Evolutionary conservation across 2,113 vertebrate genomes (phyloP), one percentile per base, ranked within the genome.

Genomic region (Phylloscopus whistleri): DNA sequence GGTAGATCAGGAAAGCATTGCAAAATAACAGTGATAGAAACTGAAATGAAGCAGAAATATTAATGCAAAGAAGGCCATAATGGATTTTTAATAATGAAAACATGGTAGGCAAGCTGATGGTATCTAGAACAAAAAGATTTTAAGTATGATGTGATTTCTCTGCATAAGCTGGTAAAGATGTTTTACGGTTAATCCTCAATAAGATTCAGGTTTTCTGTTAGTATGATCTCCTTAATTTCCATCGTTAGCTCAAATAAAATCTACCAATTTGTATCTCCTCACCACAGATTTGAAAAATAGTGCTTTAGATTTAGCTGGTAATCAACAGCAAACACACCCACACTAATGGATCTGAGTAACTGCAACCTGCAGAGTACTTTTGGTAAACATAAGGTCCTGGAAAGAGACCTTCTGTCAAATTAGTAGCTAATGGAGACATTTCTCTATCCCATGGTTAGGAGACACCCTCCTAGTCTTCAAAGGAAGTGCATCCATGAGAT

Each of bases 1-100:
- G 24, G 70, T 33, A 91, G 92, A 95, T 95, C 82, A 87, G 74
- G 48, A 89, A 89, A 83, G 67, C 31, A 30, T 58, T 92, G 89
- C 92, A 90, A 96, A 97, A 90, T 68, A 90, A 67, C 46, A 88
- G 66, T 31, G 60, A 80, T 66, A 93, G 79, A 87, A 94, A 94
- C 39, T 93, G 84, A 81, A 69, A 87, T 86, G 84, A 93, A 74
- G 82, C 30, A 93, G 67, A 94, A 93, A 94, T 72, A 95, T 56
- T 90, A 93, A 93, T 86, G 88, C 37, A 87, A 92, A 90, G 68
- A 81, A 84, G 72, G 58, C 56, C 69, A 84, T 73, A 92, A 72
- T 6, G 26, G 58, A 60, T 59, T 60, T 94, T 92, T 86, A 89
- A 67, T 60, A 7, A 58, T 84, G 73, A 93, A 88, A 93, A 49